Evolutionary conservation across 2,888 invertebrate genomes (phyloP).

Genomic region (Ecdyonurus torrentis): DNA sequence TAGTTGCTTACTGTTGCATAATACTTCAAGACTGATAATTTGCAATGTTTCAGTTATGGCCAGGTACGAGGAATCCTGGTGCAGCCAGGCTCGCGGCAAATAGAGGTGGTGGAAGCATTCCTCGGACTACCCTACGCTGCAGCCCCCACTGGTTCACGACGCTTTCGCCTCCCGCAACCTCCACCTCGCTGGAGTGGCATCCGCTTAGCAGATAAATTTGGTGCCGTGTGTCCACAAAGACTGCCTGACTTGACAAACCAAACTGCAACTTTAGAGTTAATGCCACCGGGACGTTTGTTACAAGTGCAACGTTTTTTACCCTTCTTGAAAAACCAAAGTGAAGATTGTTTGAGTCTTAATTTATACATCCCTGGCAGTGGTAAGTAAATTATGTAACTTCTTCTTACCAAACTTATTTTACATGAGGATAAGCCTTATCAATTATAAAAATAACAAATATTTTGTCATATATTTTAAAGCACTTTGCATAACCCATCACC

Average conservation of each 20-base stretch:
- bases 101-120: slow-evolving; percentile 69
- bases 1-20: too few relatives aligned
- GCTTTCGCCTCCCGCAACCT: slow-evolving; percentile 53
- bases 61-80: not conserved
- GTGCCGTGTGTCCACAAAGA: slow-evolving; percentile 61
- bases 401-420: too few relatives aligned
- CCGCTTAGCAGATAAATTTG: slow-evolving; percentile 52
- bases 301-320: slow-evolving; percentile 73
- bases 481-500: too few relatives aligned
- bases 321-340: slow-evolving; percentile 78
- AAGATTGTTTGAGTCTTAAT: slow-evolving; percentile 96
- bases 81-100: slow-evolving; percentile 29
- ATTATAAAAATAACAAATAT: too few relatives aligned
- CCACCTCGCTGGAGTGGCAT: slow-evolving; percentile 57
- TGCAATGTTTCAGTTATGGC: not conserved
- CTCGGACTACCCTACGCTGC: slow-evolving; percentile 73
- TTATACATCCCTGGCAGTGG: slow-evolving; percentile 78
- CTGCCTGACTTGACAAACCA: slow-evolving; percentile 40
- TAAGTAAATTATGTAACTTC: too few relatives aligned
- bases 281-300: slow-evolving; percentile 68
- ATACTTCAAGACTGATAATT: too few relatives aligned
- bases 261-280: slow-evolving; percentile 45
- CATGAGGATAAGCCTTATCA: too few relatives aligned
- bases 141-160: slow-evolving; percentile 43
- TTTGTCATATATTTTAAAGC: too few relatives aligned